Conservation (phyloP, 2,888 invertebrate genomes). For the Metacarcinus magister region DNA sequence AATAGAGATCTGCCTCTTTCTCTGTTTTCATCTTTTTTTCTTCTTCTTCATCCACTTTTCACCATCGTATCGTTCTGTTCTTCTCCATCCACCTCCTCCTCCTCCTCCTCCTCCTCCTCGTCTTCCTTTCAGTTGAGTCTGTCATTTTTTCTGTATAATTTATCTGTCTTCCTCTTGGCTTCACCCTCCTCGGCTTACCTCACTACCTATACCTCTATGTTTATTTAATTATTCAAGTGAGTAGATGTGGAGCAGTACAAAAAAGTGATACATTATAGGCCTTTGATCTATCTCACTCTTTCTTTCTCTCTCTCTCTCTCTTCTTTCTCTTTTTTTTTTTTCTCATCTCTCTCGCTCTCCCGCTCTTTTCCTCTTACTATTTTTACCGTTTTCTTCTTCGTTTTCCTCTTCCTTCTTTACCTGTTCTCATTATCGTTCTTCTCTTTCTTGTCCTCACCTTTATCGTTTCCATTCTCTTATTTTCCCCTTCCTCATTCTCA, state of each 20-base stretch:
- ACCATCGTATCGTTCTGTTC: neutral
- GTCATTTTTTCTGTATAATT: slow-evolving; percentile 7
- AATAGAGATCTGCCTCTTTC: neutral
- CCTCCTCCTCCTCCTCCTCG: neutral
- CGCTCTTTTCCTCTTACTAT: neutral
- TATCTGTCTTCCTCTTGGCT: slow-evolving; percentile 41
- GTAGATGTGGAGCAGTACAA: neutral
- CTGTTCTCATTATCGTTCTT: neutral
- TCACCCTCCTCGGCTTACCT: slow-evolving; percentile 15
- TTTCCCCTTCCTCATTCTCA: neutral
- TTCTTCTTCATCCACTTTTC: neutral
- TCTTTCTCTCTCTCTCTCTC: no score
- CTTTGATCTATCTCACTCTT: no score
- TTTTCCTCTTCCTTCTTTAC: neutral
- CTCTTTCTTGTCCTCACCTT: neutral
- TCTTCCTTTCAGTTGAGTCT: neutral
- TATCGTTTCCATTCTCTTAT: neutral
- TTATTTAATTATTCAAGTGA: neutral
- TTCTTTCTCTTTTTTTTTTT: neutral
- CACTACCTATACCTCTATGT: slow-evolving; percentile 4
- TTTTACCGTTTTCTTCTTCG: neutral
- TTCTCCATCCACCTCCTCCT: neutral
- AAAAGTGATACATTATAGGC: no score
- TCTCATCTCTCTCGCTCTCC: neutral
- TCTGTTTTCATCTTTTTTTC: neutral